A percentile compares a stretch with the other conserved stretches of the same genome.
phyloP scores from a whole-genome alignment of 1,140 invertebrate species.

The Camponotus pennsylvanicus region DNA sequence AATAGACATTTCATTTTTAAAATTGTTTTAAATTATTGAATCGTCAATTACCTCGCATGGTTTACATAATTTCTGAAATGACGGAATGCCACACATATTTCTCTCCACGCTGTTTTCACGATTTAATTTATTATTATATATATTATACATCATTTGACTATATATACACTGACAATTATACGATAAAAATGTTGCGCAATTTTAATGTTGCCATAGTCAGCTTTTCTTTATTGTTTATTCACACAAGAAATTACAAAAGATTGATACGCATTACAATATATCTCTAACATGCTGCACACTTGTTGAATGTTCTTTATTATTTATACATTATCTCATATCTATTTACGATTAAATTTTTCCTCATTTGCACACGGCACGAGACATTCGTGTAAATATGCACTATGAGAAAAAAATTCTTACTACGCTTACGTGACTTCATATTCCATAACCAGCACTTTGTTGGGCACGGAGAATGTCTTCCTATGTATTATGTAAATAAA shows the following conservation, averaged over 20 bases:
- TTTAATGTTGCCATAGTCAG: not conserved
- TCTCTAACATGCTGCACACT: not conserved
- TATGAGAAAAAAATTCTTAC: not conserved
- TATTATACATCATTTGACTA: not conserved
- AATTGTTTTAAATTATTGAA: not conserved
- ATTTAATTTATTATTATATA: conserved; percentile 11
- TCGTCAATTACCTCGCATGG: not conserved
- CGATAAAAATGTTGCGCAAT: conserved; percentile 8
- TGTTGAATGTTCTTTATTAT: not conserved
- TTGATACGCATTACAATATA: conserved; percentile 2
- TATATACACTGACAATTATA: not conserved
- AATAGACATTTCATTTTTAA: conserved; percentile 9
- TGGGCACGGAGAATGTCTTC: not conserved
- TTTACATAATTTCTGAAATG: conserved; percentile 12
- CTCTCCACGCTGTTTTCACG: not conserved
- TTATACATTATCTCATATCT: not conserved
- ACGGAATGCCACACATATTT: conserved; percentile 7
- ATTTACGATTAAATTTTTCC: not conserved
- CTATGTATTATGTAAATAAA: conserved; percentile 44
- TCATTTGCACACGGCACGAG: conserved; percentile 26
- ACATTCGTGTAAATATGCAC: not conserved
- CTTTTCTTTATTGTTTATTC: conserved; percentile 4
- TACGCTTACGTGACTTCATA: conserved; percentile 16
- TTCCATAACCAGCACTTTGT: conserved; percentile 8
- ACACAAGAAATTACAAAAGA: conserved; percentile 15